Evolutionary conservation across 1,140 invertebrate species (phyloP), one percentile per base, ranked within the genome.

Genomic region (Lepidurus arcticus): DNA sequence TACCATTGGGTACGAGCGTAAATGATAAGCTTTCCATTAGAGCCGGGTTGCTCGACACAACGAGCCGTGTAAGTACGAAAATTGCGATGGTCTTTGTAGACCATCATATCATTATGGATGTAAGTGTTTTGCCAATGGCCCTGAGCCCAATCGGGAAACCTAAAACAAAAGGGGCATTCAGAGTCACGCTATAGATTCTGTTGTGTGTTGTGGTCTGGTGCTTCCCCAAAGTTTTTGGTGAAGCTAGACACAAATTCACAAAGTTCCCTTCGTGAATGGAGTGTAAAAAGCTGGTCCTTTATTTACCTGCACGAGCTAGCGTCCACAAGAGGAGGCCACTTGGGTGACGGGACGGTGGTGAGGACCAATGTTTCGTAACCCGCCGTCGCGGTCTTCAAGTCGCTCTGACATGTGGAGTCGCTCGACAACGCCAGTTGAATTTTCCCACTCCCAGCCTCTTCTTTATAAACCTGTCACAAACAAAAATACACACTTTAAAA

Each of bases 101-200:
- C 87, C 82, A 91, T 86, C 3, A 87, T 88, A 34, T 88, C 87
- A 47, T 88, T 88, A 42, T 88, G 83, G n/a, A 92, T 88, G 9
- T 86, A 82, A 8, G 90, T 84, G 80, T 90, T 85, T 83, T 90
- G 88, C 90, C 90, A 92, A 65, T 87, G 83, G 10, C 90, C 90
- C 81, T 90, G 88, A 44, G 89, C 86, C 90, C 90, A 92, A 80
- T 88, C 85, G 0, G 91, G 90, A 81, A 91, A 91, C 77, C 87
- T 88, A 79, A 81, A 84, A 80, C 44, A 77, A 78, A 73, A 73
- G 43, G 73, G 76, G 24, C 82, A 82, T 16, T 65, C 45, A 47
- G 16, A 47, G 45, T 47, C 53, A 65, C 53, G 53, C 53, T 65
- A 65, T 16, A 65, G 53, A 65, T 21, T 34, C n/a, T 65, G 45